Base-by-base conservation (phyloP, 2,888 invertebrate species). In the Thecocarcelia acutangulata region DNA sequence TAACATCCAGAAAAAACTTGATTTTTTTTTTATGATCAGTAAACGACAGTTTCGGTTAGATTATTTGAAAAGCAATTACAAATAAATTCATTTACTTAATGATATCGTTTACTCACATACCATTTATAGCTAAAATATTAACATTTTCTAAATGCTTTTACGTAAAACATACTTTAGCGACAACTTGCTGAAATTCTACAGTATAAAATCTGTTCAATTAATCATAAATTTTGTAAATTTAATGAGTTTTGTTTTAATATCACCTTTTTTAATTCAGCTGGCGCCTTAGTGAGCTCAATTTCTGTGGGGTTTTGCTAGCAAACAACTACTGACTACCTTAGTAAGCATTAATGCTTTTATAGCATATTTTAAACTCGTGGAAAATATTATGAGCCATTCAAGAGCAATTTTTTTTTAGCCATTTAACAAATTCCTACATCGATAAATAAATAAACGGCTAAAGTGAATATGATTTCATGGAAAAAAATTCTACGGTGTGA, bases 201-300 rank as follows among this genome's bases (percentile, higher is more conserved):
- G 50, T 40, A 21, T 8, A 24, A 63, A 48, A 33, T 48, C 33
- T 70, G 21, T 70, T 24, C 24, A 40, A 70, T 70, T 70, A 37
- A 59, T 70, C 70, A 70, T 70, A 59, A 70, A 59, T 59, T 12
- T 59, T 59, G 11, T 9, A 33, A 56, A 15, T 15, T 52, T 37
- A 33, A 56, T 69, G 33, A 12, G 9, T 24, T 59, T 72, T 52
- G 44, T 21, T 58, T 40, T 50, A 13, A 64, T 17, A 15, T 70
- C 48, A 59, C 44, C n/a, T 68, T 56, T 59, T 73, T 52, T 33
- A 52, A 73, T 42, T 54, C 21, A 21, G 13, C 42, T 58, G 80
- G 80, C 80, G 75, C 75, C 80, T 42, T 50, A 63, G 52, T 50
- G 61, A 15, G 37, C 74, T 68, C 33, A 74, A 46, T 80, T 69